phyloP scores from a whole-genome alignment of 2,797 vertebrate genomes.

The Acanthurus lineatus region DNA sequence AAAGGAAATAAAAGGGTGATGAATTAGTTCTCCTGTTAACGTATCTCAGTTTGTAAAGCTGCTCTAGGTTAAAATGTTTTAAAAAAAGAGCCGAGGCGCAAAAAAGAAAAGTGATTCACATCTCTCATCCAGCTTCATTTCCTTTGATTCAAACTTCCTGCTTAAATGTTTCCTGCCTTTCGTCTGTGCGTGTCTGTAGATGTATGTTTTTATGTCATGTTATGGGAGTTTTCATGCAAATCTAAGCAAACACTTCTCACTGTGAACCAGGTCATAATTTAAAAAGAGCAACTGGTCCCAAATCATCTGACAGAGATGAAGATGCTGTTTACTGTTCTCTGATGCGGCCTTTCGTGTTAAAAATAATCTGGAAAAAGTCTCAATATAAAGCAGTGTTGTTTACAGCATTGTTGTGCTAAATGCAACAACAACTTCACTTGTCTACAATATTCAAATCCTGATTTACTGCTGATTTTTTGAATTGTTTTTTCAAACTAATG shows the following conservation, averaged over 20 bases:
- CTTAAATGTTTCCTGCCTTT: slow-evolving; percentile 35
- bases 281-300: not conserved
- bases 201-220: slow-evolving; percentile 29
- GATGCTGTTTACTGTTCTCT: not conserved
- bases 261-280: not conserved
- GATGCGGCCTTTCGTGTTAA: not conserved
- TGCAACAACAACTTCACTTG: not conserved
- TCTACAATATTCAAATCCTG: not conserved
- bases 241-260: slow-evolving; percentile 19
- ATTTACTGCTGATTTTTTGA: not conserved
- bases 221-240: slow-evolving; percentile 26
- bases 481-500: not conserved
- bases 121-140: slow-evolving; percentile 36
- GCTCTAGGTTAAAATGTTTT: too few species aligned
- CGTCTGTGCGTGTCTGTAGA: slow-evolving; percentile 15
- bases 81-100: not conserved
- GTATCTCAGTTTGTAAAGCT: too few species aligned
- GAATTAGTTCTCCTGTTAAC: too few species aligned
- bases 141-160: slow-evolving; percentile 39
- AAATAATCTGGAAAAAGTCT: not conserved
- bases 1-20: too few species aligned
- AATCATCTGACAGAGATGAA: not conserved
- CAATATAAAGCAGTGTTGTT: not conserved
- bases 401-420: not conserved
- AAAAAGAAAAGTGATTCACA: slow-evolving; percentile 22